Base-by-base conservation (phyloP, 2,113 vertebrate genomes). In the Megalops atlanticus region DNA sequence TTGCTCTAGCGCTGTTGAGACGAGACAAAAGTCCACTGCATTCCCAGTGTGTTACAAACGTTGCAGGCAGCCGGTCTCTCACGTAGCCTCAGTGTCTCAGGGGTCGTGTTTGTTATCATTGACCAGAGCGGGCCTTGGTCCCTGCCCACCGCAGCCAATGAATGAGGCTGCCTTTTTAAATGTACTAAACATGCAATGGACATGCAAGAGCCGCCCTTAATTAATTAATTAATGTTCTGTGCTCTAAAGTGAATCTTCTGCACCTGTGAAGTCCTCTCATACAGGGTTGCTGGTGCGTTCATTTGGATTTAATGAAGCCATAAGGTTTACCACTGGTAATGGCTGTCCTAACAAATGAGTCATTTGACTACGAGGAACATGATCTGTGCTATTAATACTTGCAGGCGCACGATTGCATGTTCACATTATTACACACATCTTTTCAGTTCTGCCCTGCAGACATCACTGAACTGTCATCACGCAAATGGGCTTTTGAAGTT, bases 301-400 rank as follows among this genome's bases (percentile, higher is more conserved):
- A 91, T 91, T 79, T 24, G 68, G 76, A 74, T 90, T 87, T 88
- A 91, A 90, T 88, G 81, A 89, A 84, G 80, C 85, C 79, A 85
- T 87, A 80, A 85, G 88, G 82, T 68, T 85, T 86, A 47, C 74
- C 82, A 18, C 39, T 83, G 82, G 74, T 81, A 80, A 1, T 58
- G 84, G 74, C 80, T 82, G 85, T 86, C 81, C 73, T 84, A 83
- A 86, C 73, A 88, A 85, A 84, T 80, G 73, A 77, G 80, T 88
- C 74, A n/a, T 31, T 85, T 82, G 80, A 83, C 77, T 70, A 41
- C 14, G 76, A 81, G 80, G 82, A 33, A 49, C 74, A 80, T 21
- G 84, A 80, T 77, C 70, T 77, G 40, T n/a, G 31, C 41, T 15
- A 33, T 71, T 82, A 85, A 87, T 85, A 81, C 71, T 21, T n/a